These are phyloP conservation scores for Neosalanx taihuensis DNA, from an alignment of 2,797 vertebrate species.

Conservation along the genomic window DNA sequence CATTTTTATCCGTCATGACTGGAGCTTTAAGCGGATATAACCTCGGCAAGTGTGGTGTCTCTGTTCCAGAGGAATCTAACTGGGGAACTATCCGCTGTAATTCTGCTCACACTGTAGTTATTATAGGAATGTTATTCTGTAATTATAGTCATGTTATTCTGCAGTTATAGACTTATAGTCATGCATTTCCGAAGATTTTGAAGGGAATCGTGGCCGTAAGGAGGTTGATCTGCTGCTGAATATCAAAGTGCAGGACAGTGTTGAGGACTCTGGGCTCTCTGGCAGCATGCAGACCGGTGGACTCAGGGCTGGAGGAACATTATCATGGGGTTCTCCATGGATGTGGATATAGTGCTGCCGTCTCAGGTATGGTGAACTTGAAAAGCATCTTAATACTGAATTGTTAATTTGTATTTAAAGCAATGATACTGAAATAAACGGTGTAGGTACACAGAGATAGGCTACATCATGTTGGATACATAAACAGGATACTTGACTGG, in stretches of 20 bases:
- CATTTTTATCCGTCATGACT: constrained; percentile 70
- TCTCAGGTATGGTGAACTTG: constrained; percentile 57
- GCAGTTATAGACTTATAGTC: background rate
- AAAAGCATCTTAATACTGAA: background rate
- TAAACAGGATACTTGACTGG: too few relatives aligned
- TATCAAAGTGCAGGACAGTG: constrained; percentile 36
- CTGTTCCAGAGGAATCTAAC: constrained; percentile 46
- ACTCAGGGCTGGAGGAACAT: constrained; percentile 40
- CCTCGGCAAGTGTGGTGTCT: constrained; percentile 56
- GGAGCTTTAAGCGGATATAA: constrained; percentile 61
- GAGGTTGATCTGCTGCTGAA: constrained; percentile 22
- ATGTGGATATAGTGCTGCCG: constrained; percentile 53
- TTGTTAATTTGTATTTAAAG: constrained; percentile 12
- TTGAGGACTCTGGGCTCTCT: constrained; percentile 42
- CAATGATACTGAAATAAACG: background rate
- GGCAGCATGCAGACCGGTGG: constrained; percentile 50
- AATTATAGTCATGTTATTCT: too few relatives aligned
- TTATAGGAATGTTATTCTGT: too few relatives aligned
- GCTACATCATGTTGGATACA: too few relatives aligned
- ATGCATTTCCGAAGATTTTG: constrained; percentile 40
- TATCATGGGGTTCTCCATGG: constrained; percentile 47
- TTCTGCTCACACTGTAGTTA: constrained; percentile 33
- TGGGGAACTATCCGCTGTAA: constrained; percentile 46
- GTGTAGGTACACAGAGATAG: too few relatives aligned
- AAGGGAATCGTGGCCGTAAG: constrained; percentile 37